Conservation (phyloP, 2,888 invertebrate species). For the Polyommatus icarus region DNA sequence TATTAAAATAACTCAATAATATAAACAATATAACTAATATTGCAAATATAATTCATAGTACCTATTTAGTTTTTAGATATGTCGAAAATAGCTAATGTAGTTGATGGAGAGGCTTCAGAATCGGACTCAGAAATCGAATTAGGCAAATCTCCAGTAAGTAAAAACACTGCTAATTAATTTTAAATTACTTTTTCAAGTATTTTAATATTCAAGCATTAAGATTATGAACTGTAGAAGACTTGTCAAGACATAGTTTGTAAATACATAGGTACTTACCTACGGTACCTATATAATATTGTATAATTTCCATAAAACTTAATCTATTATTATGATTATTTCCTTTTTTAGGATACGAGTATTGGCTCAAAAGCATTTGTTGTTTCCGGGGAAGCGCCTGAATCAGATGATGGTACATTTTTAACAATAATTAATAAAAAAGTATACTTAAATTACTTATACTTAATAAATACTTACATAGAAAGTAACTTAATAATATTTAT, state of each 20-base stretch:
- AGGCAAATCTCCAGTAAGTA: slow-evolving; percentile 50
- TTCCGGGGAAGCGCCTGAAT: slow-evolving; percentile 68
- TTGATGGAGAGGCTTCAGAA: slow-evolving; percentile 72
- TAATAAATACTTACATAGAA: not conserved
- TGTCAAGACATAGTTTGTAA: too few relatives aligned
- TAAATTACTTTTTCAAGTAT: not conserved
- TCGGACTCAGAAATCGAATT: slow-evolving; percentile 69
- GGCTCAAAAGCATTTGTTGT: slow-evolving; percentile 58
- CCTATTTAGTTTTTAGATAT: slow-evolving; percentile 42
- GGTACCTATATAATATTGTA: too few relatives aligned
- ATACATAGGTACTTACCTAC: too few relatives aligned
- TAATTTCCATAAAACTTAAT: too few relatives aligned
- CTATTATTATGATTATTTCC: not conserved
- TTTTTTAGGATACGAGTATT: slow-evolving; percentile 48
- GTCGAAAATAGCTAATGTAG: slow-evolving; percentile 63
- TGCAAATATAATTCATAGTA: not conserved
- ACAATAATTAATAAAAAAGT: not conserved
- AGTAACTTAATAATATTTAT: slow-evolving; percentile 3
- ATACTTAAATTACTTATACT: too few relatives aligned
- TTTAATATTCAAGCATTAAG: too few relatives aligned
- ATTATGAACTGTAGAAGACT: too few relatives aligned
- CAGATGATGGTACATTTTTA: slow-evolving; percentile 61
- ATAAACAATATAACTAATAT: not conserved
- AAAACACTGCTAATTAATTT: not conserved
- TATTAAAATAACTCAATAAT: not conserved